Conservation (phyloP, 2,888 invertebrate species). For the Strigamia transsilvanica region DNA sequence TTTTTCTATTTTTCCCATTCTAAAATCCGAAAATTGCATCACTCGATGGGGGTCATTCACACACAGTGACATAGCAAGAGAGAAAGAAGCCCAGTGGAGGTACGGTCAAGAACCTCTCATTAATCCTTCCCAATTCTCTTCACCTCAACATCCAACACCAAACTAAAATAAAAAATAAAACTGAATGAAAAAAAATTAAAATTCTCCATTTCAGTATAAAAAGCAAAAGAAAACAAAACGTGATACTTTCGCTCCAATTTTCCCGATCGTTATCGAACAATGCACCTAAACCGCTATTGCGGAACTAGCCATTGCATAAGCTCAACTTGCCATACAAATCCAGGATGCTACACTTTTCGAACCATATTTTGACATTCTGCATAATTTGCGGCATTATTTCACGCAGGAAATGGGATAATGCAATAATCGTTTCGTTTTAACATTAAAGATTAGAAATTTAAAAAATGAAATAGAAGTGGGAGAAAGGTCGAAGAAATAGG, state of each 20-base stretch:
- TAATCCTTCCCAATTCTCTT: constrained; percentile 21
- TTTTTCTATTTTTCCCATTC: too few species aligned
- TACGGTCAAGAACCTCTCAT: constrained; percentile 18
- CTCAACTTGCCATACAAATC: not conserved
- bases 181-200: not conserved
- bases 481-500: too few species aligned
- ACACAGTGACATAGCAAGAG: constrained; percentile 13
- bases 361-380: too few species aligned
- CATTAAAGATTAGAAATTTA: too few species aligned
- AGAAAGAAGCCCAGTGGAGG: constrained; percentile 5
- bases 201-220: too few species aligned
- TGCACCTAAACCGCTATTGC: not conserved
- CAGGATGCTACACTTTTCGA: not conserved
- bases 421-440: too few species aligned
- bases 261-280: not conserved
- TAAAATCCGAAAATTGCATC: not conserved
- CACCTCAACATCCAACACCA: not conserved
- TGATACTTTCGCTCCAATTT: too few species aligned
- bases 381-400: not conserved
- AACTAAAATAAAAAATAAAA: not conserved
- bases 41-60: constrained; percentile 16
- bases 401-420: not conserved
- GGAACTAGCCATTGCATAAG: not conserved
- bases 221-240: too few species aligned
- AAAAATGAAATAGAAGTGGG: too few species aligned